A percentile compares a stretch with the other conserved stretches of the same genome.
Conservation (phyloP, 2,888 invertebrate genomes). For the Embidobia sp. region DNA sequence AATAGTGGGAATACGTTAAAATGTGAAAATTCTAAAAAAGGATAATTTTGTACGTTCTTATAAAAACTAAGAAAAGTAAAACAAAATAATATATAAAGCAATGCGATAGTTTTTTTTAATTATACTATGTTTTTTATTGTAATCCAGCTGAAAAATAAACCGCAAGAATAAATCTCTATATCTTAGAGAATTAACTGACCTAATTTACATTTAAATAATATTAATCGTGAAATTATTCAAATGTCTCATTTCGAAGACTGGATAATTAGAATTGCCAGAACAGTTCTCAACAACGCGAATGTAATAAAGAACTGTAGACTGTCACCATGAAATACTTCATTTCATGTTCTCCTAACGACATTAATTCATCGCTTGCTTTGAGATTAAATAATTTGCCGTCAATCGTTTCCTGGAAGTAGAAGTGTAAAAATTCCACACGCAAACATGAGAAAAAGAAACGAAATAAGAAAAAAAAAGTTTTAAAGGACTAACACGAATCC, state of each 20-base stretch:
- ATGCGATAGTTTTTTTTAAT: too few species aligned
- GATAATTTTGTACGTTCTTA: too few species aligned
- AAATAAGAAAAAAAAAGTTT: conserved; percentile 19
- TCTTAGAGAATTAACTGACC: conserved; percentile 42
- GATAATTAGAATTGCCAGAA: conserved; percentile 58
- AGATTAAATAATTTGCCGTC: conserved; percentile 62
- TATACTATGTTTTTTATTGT: too few species aligned
- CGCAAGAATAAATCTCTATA: not conserved
- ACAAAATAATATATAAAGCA: too few species aligned
- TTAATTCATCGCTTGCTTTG: conserved; percentile 63
- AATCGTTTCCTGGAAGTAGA: conserved; percentile 61
- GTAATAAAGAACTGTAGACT: conserved; percentile 57
- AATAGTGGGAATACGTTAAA: too few species aligned
- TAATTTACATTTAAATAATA: conserved; percentile 60
- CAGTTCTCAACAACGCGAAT: conserved; percentile 48
- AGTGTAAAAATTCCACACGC: conserved; percentile 60
- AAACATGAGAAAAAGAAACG: conserved; percentile 47
- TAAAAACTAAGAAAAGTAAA: too few species aligned
- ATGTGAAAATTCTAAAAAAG: too few species aligned
- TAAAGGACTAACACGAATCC: conserved; percentile 52
- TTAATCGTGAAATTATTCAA: conserved; percentile 63
- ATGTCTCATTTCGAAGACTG: conserved; percentile 49
- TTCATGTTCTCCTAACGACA: conserved; percentile 62
- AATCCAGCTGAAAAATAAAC: too few species aligned
- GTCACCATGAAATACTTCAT: conserved; percentile 63